phyloP scores from a whole-genome alignment of 2,888 invertebrate genomes.

The Acrocera orbiculus region DNA sequence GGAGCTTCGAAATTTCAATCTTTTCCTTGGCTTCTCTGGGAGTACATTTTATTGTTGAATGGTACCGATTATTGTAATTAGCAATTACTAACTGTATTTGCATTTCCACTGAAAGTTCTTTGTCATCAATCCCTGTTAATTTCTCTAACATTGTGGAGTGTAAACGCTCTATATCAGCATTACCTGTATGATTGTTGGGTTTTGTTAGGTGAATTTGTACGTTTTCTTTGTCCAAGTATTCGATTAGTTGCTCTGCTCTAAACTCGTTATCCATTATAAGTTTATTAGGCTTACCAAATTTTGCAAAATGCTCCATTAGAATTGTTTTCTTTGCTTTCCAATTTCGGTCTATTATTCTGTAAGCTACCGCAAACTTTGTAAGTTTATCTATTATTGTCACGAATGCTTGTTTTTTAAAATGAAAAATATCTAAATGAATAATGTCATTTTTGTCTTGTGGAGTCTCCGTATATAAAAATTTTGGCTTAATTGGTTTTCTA shows the following conservation, averaged over 20 bases:
- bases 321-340: constrained; percentile 1
- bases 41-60: constrained; percentile 12
- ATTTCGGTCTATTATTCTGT: constrained; percentile 4
- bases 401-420: constrained; percentile 2
- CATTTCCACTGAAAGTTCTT: constrained; percentile 3
- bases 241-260: constrained; percentile 3
- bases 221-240: constrained; percentile 1
- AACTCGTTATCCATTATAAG: constrained; percentile 8
- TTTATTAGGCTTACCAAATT: constrained; percentile 4
- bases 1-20: too few species aligned
- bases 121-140: constrained; percentile 4
- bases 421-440: constrained; percentile 1
- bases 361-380: too few species aligned
- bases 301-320: constrained; percentile 4
- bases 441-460: not conserved
- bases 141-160: constrained; percentile 11
- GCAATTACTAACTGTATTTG: constrained; percentile 6
- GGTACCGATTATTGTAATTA: constrained; percentile 12
- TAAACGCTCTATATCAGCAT: too few species aligned
- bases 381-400: constrained; percentile 6
- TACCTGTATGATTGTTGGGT: too few species aligned
- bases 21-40: constrained; percentile 8
- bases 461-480: not conserved
- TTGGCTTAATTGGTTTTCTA: constrained; percentile 1
- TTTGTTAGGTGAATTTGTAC: constrained; percentile 5